phyloP scores from a whole-genome alignment of 2,797 vertebrate genomes.

The Acrocephalus scirpaceus region DNA sequence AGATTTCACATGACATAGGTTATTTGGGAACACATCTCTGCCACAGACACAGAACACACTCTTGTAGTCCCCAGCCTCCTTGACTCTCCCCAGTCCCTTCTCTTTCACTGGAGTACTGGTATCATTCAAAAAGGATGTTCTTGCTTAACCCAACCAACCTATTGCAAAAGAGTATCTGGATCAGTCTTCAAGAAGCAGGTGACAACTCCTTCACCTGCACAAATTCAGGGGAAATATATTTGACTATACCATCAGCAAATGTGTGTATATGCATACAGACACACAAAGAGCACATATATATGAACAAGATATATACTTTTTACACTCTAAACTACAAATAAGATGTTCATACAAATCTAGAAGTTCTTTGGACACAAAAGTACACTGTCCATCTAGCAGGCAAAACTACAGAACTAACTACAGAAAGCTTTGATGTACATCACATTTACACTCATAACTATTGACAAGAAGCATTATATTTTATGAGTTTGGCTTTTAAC shows the following conservation, averaged over 20 bases:
- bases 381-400: not conserved
- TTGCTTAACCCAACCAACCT: not conserved
- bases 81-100: not conserved
- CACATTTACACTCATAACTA: not conserved
- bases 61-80: not conserved
- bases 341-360: not conserved
- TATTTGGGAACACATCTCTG: not conserved
- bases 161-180: not conserved
- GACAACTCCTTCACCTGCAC: not conserved
- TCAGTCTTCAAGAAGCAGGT: not conserved
- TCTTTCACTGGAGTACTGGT: not conserved
- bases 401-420: not conserved
- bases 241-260: not conserved
- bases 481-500: not conserved
- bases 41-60: not conserved
- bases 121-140: not conserved
- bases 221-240: not conserved
- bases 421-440: not conserved
- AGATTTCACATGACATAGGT: not conserved
- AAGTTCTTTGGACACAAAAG: not conserved
- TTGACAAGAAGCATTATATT: not conserved
- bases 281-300: not conserved
- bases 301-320: not conserved
- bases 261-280: rapidly evolving
- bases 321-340: not conserved